Percentiles rank a stretch among this genome's conserved stretches.
phyloP scores from a whole-genome alignment of 2,797 vertebrate species.

The Coilia nasus region DNA sequence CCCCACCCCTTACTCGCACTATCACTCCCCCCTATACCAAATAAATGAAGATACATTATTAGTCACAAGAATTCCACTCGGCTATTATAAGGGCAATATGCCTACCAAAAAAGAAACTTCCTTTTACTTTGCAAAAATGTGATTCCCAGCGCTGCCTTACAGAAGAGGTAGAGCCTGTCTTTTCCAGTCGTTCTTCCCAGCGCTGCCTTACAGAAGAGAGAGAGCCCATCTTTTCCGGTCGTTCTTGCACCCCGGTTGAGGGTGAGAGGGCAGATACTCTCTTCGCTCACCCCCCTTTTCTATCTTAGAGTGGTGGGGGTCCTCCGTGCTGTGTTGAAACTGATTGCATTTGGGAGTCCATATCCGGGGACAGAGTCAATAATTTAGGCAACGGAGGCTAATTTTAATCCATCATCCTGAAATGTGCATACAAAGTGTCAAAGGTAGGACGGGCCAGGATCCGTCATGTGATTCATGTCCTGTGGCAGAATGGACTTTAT shows the following conservation, averaged over 20 bases:
- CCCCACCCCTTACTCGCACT: not conserved
- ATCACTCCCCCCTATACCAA: constrained; percentile 47
- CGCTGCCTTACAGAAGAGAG: too few relatives aligned
- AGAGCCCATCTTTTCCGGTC: too few relatives aligned
- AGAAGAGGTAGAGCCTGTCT: not conserved
- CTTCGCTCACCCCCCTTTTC: constrained; percentile 44
- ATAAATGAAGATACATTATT: constrained; percentile 67
- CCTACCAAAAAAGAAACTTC: not conserved
- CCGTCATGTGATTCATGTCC: constrained; percentile 76
- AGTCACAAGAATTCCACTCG: constrained; percentile 44
- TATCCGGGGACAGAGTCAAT: constrained; percentile 65
- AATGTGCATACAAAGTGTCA: constrained; percentile 74
- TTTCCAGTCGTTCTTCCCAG: too few relatives aligned
- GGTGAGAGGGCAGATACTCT: constrained; percentile 30
- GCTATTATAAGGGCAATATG: not conserved
- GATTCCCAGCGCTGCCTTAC: not conserved
- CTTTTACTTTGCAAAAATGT: not conserved
- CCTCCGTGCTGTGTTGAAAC: constrained; percentile 53
- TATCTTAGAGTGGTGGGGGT: constrained; percentile 27
- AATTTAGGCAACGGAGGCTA: constrained; percentile 73
- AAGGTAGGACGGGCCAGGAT: constrained; percentile 69
- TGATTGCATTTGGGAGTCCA: constrained; percentile 61
- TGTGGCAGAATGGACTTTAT: constrained; percentile 72
- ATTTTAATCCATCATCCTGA: constrained; percentile 75
- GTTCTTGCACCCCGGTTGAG: not conserved